These are phyloP conservation scores for Drymonia ruficornis DNA, from an alignment of 2,888 invertebrate species.

Conservation along the genomic window DNA sequence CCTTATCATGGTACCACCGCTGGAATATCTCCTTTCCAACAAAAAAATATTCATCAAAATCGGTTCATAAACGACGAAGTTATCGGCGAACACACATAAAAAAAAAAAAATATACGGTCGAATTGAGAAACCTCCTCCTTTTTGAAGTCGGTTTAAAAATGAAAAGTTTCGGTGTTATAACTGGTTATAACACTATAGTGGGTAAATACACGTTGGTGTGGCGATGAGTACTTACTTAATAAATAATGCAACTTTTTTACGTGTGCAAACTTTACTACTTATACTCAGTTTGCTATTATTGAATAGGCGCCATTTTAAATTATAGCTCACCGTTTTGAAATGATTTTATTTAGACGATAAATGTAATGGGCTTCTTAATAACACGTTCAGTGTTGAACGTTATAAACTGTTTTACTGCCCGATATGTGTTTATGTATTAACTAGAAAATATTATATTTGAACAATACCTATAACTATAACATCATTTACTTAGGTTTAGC, in stretches of 20 bases:
- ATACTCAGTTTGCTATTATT: background rate
- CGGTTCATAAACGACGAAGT: too few species aligned
- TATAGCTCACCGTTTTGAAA: background rate
- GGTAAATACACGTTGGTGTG: background rate
- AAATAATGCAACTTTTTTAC: background rate
- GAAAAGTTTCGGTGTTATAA: conserved; percentile 30
- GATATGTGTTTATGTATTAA: too few species aligned
- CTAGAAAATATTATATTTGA: too few species aligned
- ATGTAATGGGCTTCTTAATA: background rate
- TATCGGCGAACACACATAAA: too few species aligned
- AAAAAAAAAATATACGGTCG: too few species aligned
- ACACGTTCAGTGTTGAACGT: background rate
- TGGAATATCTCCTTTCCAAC: too few species aligned
- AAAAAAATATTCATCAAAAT: too few species aligned
- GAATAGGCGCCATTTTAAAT: background rate
- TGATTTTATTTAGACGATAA: background rate
- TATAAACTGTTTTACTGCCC: background rate
- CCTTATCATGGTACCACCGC: too few species aligned
- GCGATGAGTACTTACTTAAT: background rate
- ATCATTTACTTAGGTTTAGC: too few species aligned
- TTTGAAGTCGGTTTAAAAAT: too few species aligned
- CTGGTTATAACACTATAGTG: background rate
- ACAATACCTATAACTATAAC: too few species aligned
- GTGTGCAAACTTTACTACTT: background rate
- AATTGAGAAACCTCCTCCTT: too few species aligned